Percentiles rank a stretch among this genome's conserved stretches.
phyloP scores from a whole-genome alignment of 2,797 vertebrate genomes.

The Columba guinea region DNA sequence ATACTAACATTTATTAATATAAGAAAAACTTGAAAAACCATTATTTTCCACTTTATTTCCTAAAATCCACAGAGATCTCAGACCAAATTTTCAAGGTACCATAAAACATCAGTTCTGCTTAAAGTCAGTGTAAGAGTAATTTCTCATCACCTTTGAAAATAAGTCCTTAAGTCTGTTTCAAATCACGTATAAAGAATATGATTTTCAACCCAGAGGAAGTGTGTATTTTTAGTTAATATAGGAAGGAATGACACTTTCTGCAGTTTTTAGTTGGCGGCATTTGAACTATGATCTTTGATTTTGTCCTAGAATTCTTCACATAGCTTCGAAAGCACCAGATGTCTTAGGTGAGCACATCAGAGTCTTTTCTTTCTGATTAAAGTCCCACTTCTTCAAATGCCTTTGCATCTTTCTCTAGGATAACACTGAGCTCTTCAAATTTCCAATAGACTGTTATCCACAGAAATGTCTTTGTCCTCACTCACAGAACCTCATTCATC shows the following conservation, averaged over 20 bases:
- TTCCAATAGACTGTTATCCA: background rate
- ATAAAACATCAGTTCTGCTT: background rate
- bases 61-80: background rate
- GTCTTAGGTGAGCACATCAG: background rate
- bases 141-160: background rate
- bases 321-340: background rate
- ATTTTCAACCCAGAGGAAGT: background rate
- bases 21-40: background rate
- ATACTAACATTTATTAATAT: background rate
- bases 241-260: background rate
- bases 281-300: slow-evolving; percentile 23
- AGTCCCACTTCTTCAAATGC: background rate
- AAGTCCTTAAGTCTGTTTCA: background rate
- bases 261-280: background rate
- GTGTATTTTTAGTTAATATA: background rate
- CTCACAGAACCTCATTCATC: background rate
- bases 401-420: background rate
- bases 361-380: background rate
- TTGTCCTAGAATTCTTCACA: background rate
- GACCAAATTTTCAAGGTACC: background rate
- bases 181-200: background rate
- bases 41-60: background rate
- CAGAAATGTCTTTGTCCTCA: background rate
- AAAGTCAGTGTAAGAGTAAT: background rate
- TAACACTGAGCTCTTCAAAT: background rate